Evolutionary conservation across 2,113 vertebrate genomes (phyloP).

Genomic region (Vulpes ferrilata): DNA sequence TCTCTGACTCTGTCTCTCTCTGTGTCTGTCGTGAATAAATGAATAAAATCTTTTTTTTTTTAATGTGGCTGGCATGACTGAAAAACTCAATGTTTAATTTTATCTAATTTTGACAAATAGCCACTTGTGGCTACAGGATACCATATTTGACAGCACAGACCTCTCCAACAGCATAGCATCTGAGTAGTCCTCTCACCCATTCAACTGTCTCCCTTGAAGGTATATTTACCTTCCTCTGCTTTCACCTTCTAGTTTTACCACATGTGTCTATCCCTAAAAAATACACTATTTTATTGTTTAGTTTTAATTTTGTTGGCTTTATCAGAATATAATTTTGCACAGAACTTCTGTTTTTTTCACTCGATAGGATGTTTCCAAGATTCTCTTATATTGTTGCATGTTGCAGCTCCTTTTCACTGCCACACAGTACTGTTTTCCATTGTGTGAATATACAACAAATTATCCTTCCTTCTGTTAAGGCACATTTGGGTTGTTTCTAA

Average conservation of each 20-base stretch:
- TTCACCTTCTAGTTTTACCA: background rate
- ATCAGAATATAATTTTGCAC: background rate
- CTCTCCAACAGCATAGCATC: background rate
- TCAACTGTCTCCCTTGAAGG: background rate
- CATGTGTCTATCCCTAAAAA: background rate
- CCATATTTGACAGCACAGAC: background rate
- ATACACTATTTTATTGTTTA: background rate
- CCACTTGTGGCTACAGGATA: background rate
- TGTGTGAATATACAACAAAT: background rate
- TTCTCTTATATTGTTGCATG: background rate
- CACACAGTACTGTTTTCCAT: background rate
- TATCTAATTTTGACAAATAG: background rate
- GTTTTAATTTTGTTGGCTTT: background rate
- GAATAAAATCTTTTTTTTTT: too few relatives aligned
- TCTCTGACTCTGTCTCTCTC: too few relatives aligned
- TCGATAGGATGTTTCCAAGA: background rate
- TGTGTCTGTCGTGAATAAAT: too few relatives aligned
- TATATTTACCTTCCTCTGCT: background rate
- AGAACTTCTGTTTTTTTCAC: background rate
- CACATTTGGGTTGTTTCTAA: background rate
- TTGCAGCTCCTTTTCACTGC: background rate
- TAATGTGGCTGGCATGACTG: background rate
- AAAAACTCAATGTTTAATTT: slow-evolving; percentile 34
- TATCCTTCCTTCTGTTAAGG: background rate
- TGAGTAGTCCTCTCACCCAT: background rate